A percentile compares a stretch with the other conserved stretches of the same genome.
These are phyloP conservation scores for Drosophila flavopinicola DNA, from an alignment of 2,888 invertebrate genomes.

Conservation along the genomic window DNA sequence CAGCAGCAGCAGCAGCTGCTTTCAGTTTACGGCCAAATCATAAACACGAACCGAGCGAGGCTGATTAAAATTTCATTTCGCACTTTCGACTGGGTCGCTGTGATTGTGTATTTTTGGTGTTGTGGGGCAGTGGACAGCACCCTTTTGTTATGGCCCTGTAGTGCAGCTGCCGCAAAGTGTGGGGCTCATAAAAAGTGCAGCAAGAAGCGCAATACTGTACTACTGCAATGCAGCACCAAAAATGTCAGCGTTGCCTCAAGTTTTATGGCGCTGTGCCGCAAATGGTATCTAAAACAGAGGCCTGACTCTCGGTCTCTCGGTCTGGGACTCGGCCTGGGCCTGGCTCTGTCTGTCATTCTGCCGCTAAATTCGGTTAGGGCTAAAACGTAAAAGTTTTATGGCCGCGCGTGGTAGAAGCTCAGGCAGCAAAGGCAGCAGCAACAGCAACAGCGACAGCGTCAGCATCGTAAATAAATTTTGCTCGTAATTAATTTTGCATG, in stretches of 20 bases:
- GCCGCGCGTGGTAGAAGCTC: constrained; percentile 38
- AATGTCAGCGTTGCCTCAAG: constrained; percentile 64
- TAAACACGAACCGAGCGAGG: constrained; percentile 49
- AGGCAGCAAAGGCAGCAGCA: constrained; percentile 9
- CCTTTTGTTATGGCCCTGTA: constrained; percentile 4
- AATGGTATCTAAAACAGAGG: constrained; percentile 64
- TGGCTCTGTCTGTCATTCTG: constrained; percentile 13
- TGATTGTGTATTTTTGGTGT: constrained; percentile 49
- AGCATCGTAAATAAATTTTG: constrained; percentile 72
- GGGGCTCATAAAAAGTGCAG: constrained; percentile 64
- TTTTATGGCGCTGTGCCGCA: constrained; percentile 62
- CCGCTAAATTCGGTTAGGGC: constrained; percentile 67
- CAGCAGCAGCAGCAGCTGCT: constrained; percentile 4
- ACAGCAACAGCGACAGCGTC: constrained; percentile 27
- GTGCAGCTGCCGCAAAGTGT: constrained; percentile 42
- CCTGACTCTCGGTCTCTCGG: constrained; percentile 8
- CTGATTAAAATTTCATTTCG: constrained; percentile 75
- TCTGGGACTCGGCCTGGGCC: constrained; percentile 8
- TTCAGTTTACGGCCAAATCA: constrained; percentile 55
- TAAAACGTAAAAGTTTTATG: constrained; percentile 75
- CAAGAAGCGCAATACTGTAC: constrained; percentile 56
- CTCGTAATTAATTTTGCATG: constrained; percentile 78
- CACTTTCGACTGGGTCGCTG: constrained; percentile 59
- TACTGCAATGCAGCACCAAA: constrained; percentile 73
- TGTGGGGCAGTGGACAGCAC: background rate